These are phyloP conservation scores for Drosophila prostipennis DNA, from an alignment of 2,888 invertebrate genomes.

Conservation along the genomic window DNA sequence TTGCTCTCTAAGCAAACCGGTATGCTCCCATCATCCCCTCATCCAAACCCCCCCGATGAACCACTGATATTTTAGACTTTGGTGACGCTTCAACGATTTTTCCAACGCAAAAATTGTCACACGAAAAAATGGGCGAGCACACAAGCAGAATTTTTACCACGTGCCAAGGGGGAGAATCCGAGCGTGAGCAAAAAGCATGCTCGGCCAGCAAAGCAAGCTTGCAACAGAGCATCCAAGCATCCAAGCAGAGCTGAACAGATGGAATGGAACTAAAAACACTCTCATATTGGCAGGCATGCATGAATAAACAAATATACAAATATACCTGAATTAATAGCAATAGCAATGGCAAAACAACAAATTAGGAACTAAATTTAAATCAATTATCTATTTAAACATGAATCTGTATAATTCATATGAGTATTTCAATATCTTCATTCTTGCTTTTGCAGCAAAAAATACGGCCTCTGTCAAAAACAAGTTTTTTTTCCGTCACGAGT, in stretches of 20 bases:
- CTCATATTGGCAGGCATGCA: constrained; percentile 15
- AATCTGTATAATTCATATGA: background rate
- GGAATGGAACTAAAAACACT: constrained; percentile 13
- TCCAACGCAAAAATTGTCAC: constrained; percentile 8
- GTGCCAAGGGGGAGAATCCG: constrained; percentile 18
- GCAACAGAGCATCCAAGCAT: constrained; percentile 26
- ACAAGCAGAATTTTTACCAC: constrained; percentile 18
- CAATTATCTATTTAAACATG: no score
- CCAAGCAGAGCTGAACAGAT: constrained; percentile 14
- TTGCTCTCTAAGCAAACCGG: constrained; percentile 62
- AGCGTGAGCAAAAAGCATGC: constrained; percentile 2
- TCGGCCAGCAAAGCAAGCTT: constrained; percentile 6
- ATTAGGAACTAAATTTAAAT: no score
- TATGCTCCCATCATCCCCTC: constrained; percentile 17
- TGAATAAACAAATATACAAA: constrained; percentile 10
- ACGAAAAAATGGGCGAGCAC: background rate
- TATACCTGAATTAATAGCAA: background rate
- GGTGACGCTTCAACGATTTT: constrained; percentile 64
- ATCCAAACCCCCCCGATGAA: background rate
- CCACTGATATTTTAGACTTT: constrained; percentile 48
- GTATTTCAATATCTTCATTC: background rate
- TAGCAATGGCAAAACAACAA: background rate
- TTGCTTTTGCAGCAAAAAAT: background rate
- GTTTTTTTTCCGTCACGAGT: no score
- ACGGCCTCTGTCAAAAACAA: background rate